A percentile compares a stretch with the other conserved stretches of the same genome.
Evolutionary conservation across 2,113 vertebrate species (phyloP).

Genomic region (Poecile atricapillus): DNA sequence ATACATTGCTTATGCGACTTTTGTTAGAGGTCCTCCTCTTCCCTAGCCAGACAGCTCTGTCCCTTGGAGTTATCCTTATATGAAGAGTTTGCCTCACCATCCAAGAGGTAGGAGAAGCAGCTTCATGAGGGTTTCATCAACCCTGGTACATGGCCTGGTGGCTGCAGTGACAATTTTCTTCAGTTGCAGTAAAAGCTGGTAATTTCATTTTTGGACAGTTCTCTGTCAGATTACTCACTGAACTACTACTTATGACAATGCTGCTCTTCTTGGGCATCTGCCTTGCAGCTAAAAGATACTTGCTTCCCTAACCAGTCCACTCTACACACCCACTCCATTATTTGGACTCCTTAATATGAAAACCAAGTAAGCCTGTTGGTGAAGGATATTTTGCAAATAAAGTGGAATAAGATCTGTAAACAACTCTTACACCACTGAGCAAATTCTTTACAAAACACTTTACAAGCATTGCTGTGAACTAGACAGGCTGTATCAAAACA

Average conservation of each 20-base stretch:
- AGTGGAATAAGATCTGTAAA: neutral
- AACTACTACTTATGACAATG: neutral
- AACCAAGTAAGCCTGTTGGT: neutral
- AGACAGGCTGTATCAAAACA: neutral
- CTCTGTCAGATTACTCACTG: neutral
- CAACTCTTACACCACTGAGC: neutral
- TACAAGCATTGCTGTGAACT: neutral
- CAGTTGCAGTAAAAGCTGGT: neutral
- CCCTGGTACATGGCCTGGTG: rapidly evolving
- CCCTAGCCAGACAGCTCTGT: neutral
- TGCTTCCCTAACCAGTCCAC: neutral
- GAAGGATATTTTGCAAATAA: neutral
- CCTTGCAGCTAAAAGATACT: neutral
- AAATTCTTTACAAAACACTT: neutral
- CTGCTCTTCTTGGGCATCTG: neutral
- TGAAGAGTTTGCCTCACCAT: neutral
- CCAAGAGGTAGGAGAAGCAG: neutral
- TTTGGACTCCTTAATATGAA: neutral
- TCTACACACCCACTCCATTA: neutral
- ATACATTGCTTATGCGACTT: neutral
- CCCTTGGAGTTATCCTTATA: neutral
- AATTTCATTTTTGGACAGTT: neutral
- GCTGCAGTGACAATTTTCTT: neutral
- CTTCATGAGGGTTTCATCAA: neutral
- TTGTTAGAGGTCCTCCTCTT: neutral